phyloP scores from a whole-genome alignment of 1,140 invertebrate species.

The Aphelenchoides fujianensis region DNA sequence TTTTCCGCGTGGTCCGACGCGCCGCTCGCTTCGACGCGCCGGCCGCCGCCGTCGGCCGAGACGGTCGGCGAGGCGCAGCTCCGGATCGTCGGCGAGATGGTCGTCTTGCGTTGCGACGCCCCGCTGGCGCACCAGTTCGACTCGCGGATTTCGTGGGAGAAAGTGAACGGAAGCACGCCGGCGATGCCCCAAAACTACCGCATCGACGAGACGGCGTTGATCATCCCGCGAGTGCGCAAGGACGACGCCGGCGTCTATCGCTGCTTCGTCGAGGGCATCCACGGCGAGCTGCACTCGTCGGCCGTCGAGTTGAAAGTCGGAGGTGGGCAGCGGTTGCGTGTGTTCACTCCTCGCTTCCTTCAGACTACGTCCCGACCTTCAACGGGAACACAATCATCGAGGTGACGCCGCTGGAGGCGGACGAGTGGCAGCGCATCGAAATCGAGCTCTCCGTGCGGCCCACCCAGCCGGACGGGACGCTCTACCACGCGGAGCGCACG shows the following conservation, averaged over 20 bases:
- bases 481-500: constrained; percentile 27
- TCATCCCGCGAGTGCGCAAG: constrained; percentile 28
- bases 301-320: constrained; percentile 38
- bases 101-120: background rate
- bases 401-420: constrained; percentile 40
- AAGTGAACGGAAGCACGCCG: constrained; percentile 19
- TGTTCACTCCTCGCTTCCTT: constrained; percentile 10
- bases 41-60: background rate
- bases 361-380: constrained; percentile 53
- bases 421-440: constrained; percentile 47
- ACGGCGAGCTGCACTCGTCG: constrained; percentile 24
- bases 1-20: background rate
- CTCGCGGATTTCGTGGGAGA: constrained; percentile 26
- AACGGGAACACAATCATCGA: constrained; percentile 43
- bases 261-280: constrained; percentile 29
- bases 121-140: background rate
- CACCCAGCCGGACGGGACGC: constrained; percentile 34
- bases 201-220: constrained; percentile 30
- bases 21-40: too few relatives aligned
- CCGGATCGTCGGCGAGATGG: background rate
- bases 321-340: constrained; percentile 10
- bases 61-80: background rate
- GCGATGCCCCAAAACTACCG: constrained; percentile 36
- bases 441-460: constrained; percentile 50
- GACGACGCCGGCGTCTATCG: constrained; percentile 41